Conservation (phyloP, 2,113 vertebrate genomes). For the Phainopepla nitens region DNA sequence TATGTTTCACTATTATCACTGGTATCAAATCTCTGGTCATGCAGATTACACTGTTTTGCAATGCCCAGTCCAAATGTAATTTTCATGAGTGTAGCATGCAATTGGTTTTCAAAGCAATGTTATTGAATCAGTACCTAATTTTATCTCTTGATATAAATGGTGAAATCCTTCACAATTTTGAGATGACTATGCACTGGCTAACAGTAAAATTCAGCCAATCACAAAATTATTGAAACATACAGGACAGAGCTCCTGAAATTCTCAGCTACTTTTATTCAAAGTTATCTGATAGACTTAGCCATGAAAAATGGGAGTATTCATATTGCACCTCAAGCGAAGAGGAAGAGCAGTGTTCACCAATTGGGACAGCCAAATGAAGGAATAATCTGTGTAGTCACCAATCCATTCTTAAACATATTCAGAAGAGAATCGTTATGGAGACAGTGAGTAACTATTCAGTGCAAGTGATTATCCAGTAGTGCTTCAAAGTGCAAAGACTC, state of each 20-base stretch:
- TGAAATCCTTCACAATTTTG: neutral
- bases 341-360: neutral
- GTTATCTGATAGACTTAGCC: neutral
- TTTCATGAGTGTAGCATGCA: neutral
- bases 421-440: neutral
- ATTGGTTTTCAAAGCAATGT: neutral
- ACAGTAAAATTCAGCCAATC: neutral
- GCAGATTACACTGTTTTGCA: neutral
- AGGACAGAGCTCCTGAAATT: neutral
- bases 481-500: neutral
- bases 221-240: neutral
- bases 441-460: neutral
- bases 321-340: rapidly evolving
- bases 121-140: neutral
- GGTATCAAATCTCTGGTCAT: neutral
- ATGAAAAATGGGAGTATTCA: neutral
- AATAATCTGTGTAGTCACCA: neutral
- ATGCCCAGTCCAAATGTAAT: neutral
- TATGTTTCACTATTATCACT: neutral
- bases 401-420: neutral
- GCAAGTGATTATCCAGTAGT: neutral
- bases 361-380: neutral
- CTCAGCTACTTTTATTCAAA: neutral
- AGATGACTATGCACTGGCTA: neutral
- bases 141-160: neutral